Conservation (phyloP, 2,888 invertebrate species). For the Gisinianus flammeolus region DNA sequence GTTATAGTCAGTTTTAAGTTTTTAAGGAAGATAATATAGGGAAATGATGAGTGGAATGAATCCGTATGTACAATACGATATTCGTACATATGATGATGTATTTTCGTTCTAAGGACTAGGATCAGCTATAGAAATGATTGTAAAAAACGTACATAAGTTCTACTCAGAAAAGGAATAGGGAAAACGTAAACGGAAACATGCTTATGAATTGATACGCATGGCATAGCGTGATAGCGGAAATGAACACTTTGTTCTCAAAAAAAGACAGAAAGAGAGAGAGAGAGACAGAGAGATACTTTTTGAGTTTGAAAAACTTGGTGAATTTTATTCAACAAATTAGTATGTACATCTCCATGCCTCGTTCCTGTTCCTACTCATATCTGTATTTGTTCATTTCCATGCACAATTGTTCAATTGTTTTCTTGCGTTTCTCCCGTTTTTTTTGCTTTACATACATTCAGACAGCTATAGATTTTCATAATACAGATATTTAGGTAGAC, state of each 20-base stretch:
- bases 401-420: too few species aligned
- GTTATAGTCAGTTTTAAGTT: too few species aligned
- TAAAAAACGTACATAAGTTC: slow-evolving; percentile 20
- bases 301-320: slow-evolving; percentile 4
- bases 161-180: slow-evolving; percentile 4
- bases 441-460: too few species aligned
- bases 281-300: slow-evolving; percentile 8
- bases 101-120: slow-evolving; percentile 8
- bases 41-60: too few species aligned
- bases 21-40: too few species aligned
- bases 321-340: slow-evolving; percentile 11
- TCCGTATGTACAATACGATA: too few species aligned
- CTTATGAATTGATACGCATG: slow-evolving; percentile 57
- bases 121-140: slow-evolving; percentile 35
- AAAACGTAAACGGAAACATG: slow-evolving; percentile 58
- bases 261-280: slow-evolving; percentile 29
- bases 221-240: slow-evolving; percentile 52
- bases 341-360: background rate
- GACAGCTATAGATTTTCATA: too few species aligned
- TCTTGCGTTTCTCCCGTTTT: too few species aligned
- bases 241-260: slow-evolving; percentile 55
- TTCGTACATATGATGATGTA: slow-evolving; percentile 1
- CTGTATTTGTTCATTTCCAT: background rate
- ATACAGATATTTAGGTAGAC: too few species aligned
- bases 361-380: background rate